phyloP scores from a whole-genome alignment of 2,797 vertebrate genomes.

The Fistularia tabacaria region DNA sequence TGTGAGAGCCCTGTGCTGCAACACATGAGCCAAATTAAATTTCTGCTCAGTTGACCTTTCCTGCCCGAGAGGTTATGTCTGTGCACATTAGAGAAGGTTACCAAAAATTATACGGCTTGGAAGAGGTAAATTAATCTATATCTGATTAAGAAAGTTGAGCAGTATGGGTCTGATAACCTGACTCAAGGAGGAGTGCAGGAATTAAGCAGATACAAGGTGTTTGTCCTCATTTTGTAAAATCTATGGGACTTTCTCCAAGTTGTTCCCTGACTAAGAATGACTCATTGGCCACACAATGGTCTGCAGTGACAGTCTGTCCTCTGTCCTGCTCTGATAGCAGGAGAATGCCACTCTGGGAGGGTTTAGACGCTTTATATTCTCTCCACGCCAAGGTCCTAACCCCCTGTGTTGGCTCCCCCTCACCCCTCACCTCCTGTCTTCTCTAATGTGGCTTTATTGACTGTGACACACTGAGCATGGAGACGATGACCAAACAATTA shows the following conservation, averaged over 20 bases:
- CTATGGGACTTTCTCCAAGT: conserved; percentile 51
- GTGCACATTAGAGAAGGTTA: conserved; percentile 42
- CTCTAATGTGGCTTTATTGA: conserved; percentile 79
- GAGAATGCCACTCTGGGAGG: conserved; percentile 58
- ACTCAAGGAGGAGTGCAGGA: conserved; percentile 24
- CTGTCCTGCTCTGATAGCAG: conserved; percentile 47
- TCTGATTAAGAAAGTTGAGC: conserved; percentile 36
- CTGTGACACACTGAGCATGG: conserved; percentile 73
- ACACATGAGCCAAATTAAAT: conserved; percentile 65
- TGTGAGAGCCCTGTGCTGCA: conserved; percentile 49
- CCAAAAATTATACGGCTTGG: conserved; percentile 41
- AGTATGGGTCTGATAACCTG: conserved; percentile 16
- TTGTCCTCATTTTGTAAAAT: conserved; percentile 45
- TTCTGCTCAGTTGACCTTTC: conserved; percentile 42
- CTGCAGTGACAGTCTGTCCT: conserved; percentile 61
- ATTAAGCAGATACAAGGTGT: conserved; percentile 40
- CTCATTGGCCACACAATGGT: conserved; percentile 65
- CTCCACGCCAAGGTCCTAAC: conserved; percentile 58
- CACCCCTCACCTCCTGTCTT: conserved; percentile 65
- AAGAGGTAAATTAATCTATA: conserved; percentile 23
- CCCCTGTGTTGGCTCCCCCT: conserved; percentile 50
- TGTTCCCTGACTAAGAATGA: conserved; percentile 54
- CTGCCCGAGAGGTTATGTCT: conserved; percentile 39
- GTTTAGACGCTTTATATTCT: conserved; percentile 62
- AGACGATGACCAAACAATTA: conserved; percentile 74